Base-by-base conservation (phyloP, 2,797 vertebrate genomes). In the Acanthurus lineatus region DNA sequence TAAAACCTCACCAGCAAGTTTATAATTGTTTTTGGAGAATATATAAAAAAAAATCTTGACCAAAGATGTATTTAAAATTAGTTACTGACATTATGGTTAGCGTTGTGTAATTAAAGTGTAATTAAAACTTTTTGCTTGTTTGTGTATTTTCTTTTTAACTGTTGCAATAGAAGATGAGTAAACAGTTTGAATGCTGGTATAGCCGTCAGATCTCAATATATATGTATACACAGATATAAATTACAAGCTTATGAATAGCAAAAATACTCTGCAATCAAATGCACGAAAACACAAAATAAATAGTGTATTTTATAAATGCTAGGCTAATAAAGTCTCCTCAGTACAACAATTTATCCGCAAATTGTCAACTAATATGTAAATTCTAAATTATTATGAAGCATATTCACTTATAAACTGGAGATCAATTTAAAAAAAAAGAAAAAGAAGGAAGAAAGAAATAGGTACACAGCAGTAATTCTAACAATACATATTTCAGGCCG, bases 401-500 rank as follows among this genome's bases (percentile, higher is more conserved):
- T 71, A 84, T 49, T 45, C 45, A 20, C 9, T 35, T 10, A n/a
- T 60, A 51, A 32, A 54, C 14, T 47, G 62, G 53, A 49, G 35
- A 60, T 44, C 19, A 52, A 53, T 74, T 48, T 63, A 40, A 54
- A 35, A 35, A 35, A 35, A 35, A 35, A 7, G 7, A 35, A 7
- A 35, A 6, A 35, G 1, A 35, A 32, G 28, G 28, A 32, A 32
- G 28, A 35, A 35, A 35, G 20, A 62, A 74, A 67, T 17, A 9
- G 42, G 52, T 42, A 14, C 38, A 72, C 63, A 48, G 6, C 54
- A 73, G 79, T 64, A 63, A 80, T 74, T 80, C 38, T 47, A 70
- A 78, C 67, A 68, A 77, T 59, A 61, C 86, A 83, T 42, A 75
- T 82, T 79, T 87, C 84, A 86, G 73, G 69, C 89, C 69, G 73